Base-by-base conservation (phyloP, 1,140 invertebrate species). In the Brachionus plicatilis region DNA sequence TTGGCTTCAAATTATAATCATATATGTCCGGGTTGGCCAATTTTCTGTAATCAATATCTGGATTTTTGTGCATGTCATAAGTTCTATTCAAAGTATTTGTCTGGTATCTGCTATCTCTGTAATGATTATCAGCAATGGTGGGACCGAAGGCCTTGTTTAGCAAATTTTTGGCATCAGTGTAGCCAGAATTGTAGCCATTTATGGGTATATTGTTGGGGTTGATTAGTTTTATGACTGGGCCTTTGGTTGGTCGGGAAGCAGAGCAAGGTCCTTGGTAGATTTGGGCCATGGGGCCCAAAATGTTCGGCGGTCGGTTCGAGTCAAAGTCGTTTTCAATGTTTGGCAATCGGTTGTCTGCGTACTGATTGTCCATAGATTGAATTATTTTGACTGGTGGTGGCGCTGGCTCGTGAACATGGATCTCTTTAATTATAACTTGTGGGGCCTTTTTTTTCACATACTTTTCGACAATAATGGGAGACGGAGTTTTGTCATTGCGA, bases 371-470 rank as follows among this genome's bases (percentile, higher is more conserved):
- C 72, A 76, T 76, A 8, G 33, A 29, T 66, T 82, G 79, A 24
- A 82, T 65, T 68, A 82, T 82, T 82, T 82, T 82, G 29, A 82
- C 65, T 14, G 79, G 79, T 24, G 79, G 33, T 68, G 53, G 53
- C 27, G 79, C 79, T 65, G 79, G 79, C 14, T 82, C 79, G 9
- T 82, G 53, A 9, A 82, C 41, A 82, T 82, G 79, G 3, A 82
- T 68, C 11, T 82, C 79, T 47, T 82, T 82, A 14, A 82, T 68
- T 17, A 82, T 82, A 9, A 82, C 79, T 68, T 68, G 79, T 33
- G 79, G 79, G 12, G 79, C 53, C 17, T 82, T 82, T 60, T 60
- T 60, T 45, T 82, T 82, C 3, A 82, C 43, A 43, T 65, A 68
- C 12, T 82, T 82, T 47, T 82, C 79, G 1, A 82, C 65, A 37